Evolutionary conservation across 2,888 invertebrate species (phyloP).

Genomic region (Mythimna loreyi): DNA sequence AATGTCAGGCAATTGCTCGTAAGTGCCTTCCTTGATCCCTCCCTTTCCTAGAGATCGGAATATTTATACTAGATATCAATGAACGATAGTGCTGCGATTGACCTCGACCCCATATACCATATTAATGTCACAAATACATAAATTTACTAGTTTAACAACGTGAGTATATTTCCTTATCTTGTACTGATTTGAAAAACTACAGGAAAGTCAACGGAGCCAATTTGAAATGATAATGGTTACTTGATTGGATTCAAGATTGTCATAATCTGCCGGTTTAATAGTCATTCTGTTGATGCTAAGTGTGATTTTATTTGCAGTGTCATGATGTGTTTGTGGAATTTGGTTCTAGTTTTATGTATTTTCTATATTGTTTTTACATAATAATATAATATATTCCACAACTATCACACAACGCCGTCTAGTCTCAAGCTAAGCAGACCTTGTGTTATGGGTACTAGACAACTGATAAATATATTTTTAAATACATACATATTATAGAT

Average conservation of each 20-base stretch:
- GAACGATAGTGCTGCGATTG: conserved; percentile 40
- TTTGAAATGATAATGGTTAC: conserved; percentile 34
- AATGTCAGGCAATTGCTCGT: too few relatives aligned
- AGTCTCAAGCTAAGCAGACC: too few relatives aligned
- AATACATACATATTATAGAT: too few relatives aligned
- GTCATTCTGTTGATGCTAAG: neutral
- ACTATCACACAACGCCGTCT: too few relatives aligned
- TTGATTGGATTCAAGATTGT: conserved; percentile 37
- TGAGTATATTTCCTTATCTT: conserved; percentile 32
- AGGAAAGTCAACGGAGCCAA: conserved; percentile 23
- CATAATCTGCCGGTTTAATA: conserved; percentile 25
- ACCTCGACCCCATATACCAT: conserved; percentile 42
- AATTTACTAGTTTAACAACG: conserved; percentile 11
- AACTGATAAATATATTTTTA: too few relatives aligned
- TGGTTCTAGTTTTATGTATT: neutral
- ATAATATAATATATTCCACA: too few relatives aligned
- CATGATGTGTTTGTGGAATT: neutral
- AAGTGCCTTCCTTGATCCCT: conserved; percentile 1
- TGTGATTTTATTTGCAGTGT: conserved; percentile 7
- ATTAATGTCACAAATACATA: conserved; percentile 24
- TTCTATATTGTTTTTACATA: neutral
- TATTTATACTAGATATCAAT: conserved; percentile 46
- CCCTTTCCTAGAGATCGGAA: conserved; percentile 29
- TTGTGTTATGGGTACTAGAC: too few relatives aligned
- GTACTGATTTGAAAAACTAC: conserved; percentile 12